Evolutionary conservation across 2,797 vertebrate genomes (phyloP).

Genomic region (Amniataba percoides): DNA sequence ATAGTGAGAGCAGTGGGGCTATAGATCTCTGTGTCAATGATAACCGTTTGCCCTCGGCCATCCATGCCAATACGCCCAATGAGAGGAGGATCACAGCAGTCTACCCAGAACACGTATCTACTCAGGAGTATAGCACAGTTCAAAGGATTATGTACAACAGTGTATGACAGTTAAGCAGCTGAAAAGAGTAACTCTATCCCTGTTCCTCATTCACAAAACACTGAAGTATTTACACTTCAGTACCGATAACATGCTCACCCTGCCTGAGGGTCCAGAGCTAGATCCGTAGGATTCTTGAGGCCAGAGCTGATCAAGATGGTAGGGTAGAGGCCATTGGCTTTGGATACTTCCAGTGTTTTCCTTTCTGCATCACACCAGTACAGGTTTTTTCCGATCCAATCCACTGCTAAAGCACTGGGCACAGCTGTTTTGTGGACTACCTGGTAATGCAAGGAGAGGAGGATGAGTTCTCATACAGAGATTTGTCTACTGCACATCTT

Average conservation of each 20-base stretch:
- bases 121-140: slow-evolving; percentile 18
- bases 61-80: slow-evolving; percentile 97
- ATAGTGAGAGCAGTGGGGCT: slow-evolving; percentile 95
- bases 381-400: slow-evolving; percentile 99
- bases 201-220: background rate
- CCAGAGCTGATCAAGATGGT: slow-evolving; percentile 92
- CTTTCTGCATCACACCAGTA: slow-evolving; percentile 98
- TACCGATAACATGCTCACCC: slow-evolving; percentile 84
- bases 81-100: slow-evolving; percentile 94
- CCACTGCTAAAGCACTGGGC: slow-evolving; percentile 95
- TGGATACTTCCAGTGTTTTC: slow-evolving; percentile 96
- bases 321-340: slow-evolving; percentile 95
- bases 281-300: slow-evolving; percentile 93
- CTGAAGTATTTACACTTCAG: background rate
- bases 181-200: background rate
- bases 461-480: background rate
- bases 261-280: slow-evolving; percentile 92
- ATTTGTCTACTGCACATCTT: background rate
- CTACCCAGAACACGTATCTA: slow-evolving; percentile 98
- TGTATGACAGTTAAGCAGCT: background rate
- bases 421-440: slow-evolving; percentile 96
- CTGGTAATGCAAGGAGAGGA: slow-evolving; percentile 71
- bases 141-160: slow-evolving; percentile 21
- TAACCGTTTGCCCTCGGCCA: slow-evolving; percentile 90
- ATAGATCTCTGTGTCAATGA: slow-evolving; percentile 94